Conservation (phyloP, 2,797 vertebrate genomes). For the Rhodeus uyekii region DNA sequence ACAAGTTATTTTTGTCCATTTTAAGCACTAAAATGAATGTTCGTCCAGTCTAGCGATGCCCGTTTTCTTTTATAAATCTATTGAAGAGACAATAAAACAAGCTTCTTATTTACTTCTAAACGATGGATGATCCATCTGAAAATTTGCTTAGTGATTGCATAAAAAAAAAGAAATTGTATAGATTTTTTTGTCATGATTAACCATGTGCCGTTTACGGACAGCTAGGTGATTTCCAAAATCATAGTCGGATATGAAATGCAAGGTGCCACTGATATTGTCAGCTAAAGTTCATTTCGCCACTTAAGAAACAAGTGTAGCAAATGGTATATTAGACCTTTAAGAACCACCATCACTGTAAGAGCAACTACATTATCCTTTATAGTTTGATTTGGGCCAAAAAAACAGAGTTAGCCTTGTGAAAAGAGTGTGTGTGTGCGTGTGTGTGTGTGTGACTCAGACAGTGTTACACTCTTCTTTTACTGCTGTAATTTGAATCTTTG, state of each 20-base stretch:
- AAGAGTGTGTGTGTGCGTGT: slow-evolving; percentile 41
- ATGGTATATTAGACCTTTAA: slow-evolving; percentile 21
- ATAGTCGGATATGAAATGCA: background rate
- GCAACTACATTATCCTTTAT: slow-evolving; percentile 46
- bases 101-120: background rate
- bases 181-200: background rate
- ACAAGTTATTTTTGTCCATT: background rate
- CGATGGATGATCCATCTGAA: background rate
- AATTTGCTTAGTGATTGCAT: background rate
- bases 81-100: background rate
- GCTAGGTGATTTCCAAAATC: background rate
- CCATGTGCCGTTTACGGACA: background rate
- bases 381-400: slow-evolving; percentile 48
- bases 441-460: slow-evolving; percentile 43
- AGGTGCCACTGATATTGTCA: background rate
- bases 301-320: slow-evolving; percentile 11
- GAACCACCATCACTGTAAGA: slow-evolving; percentile 37
- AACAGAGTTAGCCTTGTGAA: slow-evolving; percentile 41
- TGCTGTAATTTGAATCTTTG: slow-evolving; percentile 61
- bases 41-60: too few relatives aligned
- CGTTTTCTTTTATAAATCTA: background rate
- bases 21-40: background rate
- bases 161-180: background rate
- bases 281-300: background rate
- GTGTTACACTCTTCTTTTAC: slow-evolving; percentile 52